These are phyloP conservation scores for Diarsia mendica DNA, from an alignment of 2,888 invertebrate species.

Conservation along the genomic window DNA sequence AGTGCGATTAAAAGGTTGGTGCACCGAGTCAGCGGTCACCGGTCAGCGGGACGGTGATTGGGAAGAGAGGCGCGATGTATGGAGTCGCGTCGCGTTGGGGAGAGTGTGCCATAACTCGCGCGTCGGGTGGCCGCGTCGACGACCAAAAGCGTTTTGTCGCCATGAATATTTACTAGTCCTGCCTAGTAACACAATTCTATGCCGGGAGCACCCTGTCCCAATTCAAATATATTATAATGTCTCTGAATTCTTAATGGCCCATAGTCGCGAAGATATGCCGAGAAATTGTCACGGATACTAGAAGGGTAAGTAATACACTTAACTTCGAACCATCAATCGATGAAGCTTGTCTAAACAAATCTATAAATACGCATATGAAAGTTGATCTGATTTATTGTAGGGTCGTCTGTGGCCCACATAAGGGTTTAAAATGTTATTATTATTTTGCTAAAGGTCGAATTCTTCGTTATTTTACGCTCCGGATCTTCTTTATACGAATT, in stretches of 20 bases:
- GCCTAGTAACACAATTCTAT: constrained; percentile 74
- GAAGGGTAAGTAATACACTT: not conserved
- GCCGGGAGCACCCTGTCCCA: constrained; percentile 56
- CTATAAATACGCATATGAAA: constrained; percentile 5
- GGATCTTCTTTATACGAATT: not conserved
- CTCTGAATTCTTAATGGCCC: constrained; percentile 30
- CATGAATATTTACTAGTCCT: constrained; percentile 84
- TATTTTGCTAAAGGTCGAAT: constrained; percentile 13
- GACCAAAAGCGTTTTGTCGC: constrained; percentile 85
- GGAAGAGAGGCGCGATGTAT: constrained; percentile 67
- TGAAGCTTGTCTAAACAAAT: not conserved
- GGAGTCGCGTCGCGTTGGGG: constrained; percentile 74
- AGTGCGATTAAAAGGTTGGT: constrained; percentile 75
- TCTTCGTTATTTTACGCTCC: constrained; percentile 2
- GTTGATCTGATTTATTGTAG: constrained; percentile 8
- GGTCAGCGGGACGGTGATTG: constrained; percentile 56
- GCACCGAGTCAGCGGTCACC: constrained; percentile 62
- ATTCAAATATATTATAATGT: too few species aligned
- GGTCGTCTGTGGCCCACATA: not conserved
- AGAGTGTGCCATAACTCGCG: constrained; percentile 80
- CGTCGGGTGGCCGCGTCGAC: constrained; percentile 82
- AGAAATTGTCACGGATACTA: not conserved
- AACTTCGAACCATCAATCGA: not conserved
- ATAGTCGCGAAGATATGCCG: not conserved
- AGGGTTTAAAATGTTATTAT: constrained; percentile 20